phyloP scores from a whole-genome alignment of 2,113 vertebrate genomes.

The Panthera tigris region DNA sequence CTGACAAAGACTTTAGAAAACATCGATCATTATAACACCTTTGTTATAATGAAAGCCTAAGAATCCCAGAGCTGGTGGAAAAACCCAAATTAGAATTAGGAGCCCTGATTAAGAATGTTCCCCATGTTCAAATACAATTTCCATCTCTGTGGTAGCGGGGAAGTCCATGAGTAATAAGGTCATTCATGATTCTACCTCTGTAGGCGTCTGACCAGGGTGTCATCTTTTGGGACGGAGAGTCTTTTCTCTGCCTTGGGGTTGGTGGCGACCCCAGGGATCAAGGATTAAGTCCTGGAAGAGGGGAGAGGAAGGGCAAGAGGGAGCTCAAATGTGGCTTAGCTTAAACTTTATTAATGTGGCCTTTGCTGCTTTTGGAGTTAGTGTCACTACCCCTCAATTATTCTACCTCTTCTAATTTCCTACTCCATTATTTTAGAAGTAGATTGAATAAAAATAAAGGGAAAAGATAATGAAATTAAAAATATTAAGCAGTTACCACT shows the following conservation, averaged over 20 bases:
- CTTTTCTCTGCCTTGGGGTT: not conserved
- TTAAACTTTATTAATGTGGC: not conserved
- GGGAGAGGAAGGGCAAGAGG: not conserved
- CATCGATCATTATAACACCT: not conserved
- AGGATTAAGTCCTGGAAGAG: not conserved
- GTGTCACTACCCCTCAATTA: not conserved
- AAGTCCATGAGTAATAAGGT: too few species aligned
- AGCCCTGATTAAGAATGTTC: not conserved
- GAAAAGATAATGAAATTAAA: not conserved
- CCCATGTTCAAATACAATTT: not conserved
- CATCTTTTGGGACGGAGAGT: not conserved
- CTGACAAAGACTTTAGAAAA: not conserved
- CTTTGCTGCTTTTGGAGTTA: not conserved
- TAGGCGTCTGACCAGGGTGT: not conserved
- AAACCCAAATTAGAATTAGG: not conserved
- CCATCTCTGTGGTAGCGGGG: not conserved
- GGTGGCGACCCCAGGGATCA: not conserved
- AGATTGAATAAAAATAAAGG: not conserved
- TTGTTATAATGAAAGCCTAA: not conserved
- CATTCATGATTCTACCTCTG: too few species aligned
- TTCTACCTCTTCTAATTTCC: not conserved
- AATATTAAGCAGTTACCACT: not conserved
- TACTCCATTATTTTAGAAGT: not conserved
- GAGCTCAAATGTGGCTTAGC: not conserved
- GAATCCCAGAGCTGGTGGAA: not conserved